Base-by-base conservation (phyloP, 2,888 invertebrate species). In the Nymphalis c-album region DNA sequence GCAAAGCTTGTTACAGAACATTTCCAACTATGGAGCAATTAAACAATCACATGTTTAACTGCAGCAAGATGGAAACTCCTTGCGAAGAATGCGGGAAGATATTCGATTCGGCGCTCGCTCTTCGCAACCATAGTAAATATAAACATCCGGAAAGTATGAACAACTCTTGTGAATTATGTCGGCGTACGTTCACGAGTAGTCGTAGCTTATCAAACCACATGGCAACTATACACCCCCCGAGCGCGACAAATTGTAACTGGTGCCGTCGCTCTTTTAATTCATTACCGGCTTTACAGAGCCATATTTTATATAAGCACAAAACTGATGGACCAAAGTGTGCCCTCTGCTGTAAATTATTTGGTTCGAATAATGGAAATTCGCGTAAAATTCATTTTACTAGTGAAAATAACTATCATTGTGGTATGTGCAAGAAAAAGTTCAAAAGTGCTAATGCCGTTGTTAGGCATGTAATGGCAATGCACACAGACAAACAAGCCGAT, bases 81-180 rank as follows among this genome's bases (percentile, higher is more conserved):
- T 88, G 88, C 69, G 60, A 72, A 0, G 66, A 75, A 18, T 88
- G 88, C 73, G 76, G 79, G 20, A 87, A 86, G 71, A 73, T 81
- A 60, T 88, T 80, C 67, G 72, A 77, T 65, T 85, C 86, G 17
- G 67, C 70, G 47, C 72, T 86, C 40, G 80, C 87, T 20, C 75
- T 87, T 31, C 78, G 80, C 16, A 87, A 87, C 71, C 88, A 88
- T 64, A 70, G 78, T 1, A 86, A 83, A 50, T 87, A 88, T 71
- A 87, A 84, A 71, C 88, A 88, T 68, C 83, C 86, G 7, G 75
- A 77, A 31, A 77, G 68, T 65, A 77, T 69, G 17, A 76, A 75
- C 22, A 75, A 82, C 69, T 79, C 79, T 77, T 88, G 88, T 72
- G 73, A 74, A 40, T 45, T 81, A 35, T 88, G 88, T 70, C 80